Base-by-base conservation (phyloP, 2,797 vertebrate genomes). In the Lophura swinhoii region DNA sequence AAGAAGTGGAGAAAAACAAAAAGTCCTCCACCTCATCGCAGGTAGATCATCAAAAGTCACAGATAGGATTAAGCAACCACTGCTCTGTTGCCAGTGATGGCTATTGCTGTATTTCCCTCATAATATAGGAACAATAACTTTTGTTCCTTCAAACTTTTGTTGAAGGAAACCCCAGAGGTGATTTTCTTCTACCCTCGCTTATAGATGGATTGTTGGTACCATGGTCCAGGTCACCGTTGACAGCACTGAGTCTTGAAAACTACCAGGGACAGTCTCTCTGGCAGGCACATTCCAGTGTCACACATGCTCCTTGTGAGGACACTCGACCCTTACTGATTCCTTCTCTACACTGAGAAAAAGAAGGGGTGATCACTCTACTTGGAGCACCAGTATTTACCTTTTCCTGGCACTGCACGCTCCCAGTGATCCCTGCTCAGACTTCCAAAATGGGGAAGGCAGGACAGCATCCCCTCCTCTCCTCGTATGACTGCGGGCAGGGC, bases 401-500 rank as follows among this genome's bases (percentile, higher is more conserved):
- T 70, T 75, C 9, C 33, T 69, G n/a, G 46, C 46, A 26, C 55
- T 26, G 28, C 26, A 33, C 1, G 0, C 56, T 80, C 7, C 31
- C 73, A 24, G n/a, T n/a, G 51, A 71, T 14, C 21, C 51, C 26
- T 31, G 15, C 12, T 29, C 11, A 35, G 28, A 56, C 21, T 37
- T 56, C 22, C n/a, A 67, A 75, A 75, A 78, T 2, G 2, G 56
- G 12, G 44, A 70, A 79, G 2, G 4, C 46, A 59, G 28, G 26
- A 5, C 18, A 84, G 56, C 0, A 0, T 44, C n/a, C 10, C 63
- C 28, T 62, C 17, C 29, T 88, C 53, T 68, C 33, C 31, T 22
- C 9, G n/a, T 71, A 28, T 0, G 0, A 60, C 35, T 66, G 17
- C 11, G 68, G 69, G 55, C 59, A 73, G 0, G 20, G 53, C 18